These are phyloP conservation scores for Drosophila ironensis DNA, from an alignment of 1,140 invertebrate species.

Conservation along the genomic window DNA sequence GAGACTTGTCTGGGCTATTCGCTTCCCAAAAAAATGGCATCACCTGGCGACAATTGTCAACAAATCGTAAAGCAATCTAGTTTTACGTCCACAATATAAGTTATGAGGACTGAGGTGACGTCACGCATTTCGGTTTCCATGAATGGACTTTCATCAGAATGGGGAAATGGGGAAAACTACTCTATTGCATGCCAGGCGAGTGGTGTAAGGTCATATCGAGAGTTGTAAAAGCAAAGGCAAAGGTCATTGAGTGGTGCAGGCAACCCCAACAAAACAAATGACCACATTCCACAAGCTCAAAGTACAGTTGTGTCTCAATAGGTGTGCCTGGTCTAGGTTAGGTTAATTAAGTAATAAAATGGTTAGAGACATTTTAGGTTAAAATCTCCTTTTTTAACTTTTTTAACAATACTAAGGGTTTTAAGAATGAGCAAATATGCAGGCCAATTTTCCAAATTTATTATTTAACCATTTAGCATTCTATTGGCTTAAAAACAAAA, in stretches of 20 bases:
- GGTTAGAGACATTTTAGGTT: no score
- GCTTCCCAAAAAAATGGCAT: constrained; percentile 21
- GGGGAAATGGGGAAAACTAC: constrained; percentile 4
- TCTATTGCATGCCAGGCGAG: constrained; percentile 1
- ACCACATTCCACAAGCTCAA: not conserved
- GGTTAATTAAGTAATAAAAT: not conserved
- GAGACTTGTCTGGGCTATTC: not conserved
- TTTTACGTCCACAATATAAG: not conserved
- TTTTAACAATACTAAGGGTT: no score
- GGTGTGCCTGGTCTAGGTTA: no score
- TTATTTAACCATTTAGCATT: no score
- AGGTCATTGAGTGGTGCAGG: constrained; percentile 34
- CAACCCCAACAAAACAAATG: constrained; percentile 19
- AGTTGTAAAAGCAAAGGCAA: constrained; percentile 26
- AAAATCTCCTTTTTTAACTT: no score
- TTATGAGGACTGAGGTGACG: constrained; percentile 19
- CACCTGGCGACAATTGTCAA: constrained; percentile 20
- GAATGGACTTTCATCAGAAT: constrained; percentile 49
- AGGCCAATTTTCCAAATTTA: no score
- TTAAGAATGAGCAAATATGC: no score
- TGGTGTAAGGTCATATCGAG: constrained; percentile 49
- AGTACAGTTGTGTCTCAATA: not conserved
- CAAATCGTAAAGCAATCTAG: constrained; percentile 7
- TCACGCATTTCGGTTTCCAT: constrained; percentile 56
- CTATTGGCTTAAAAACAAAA: no score